Evolutionary conservation across 2,888 invertebrate genomes (phyloP).

Genomic region (Lochmaea capreae): DNA sequence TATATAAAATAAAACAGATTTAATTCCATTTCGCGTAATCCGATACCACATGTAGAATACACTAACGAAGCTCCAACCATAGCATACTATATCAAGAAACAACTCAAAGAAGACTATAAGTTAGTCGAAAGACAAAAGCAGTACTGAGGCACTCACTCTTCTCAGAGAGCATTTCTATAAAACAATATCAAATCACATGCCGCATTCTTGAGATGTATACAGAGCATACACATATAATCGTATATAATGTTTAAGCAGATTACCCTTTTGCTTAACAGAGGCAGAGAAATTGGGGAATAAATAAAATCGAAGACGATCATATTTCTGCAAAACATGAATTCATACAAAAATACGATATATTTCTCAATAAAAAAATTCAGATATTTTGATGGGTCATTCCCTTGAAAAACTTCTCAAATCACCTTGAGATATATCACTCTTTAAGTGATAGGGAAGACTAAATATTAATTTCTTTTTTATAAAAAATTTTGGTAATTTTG

Average conservation of each 20-base stretch:
- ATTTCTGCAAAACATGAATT: too few relatives aligned
- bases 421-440: too few relatives aligned
- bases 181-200: conserved; percentile 47
- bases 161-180: conserved; percentile 39
- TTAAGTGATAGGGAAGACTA: too few relatives aligned
- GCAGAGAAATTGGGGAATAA: neutral
- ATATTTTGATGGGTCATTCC: too few relatives aligned
- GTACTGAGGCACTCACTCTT: conserved; percentile 32
- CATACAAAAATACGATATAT: too few relatives aligned
- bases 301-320: neutral
- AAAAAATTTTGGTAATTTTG: too few relatives aligned
- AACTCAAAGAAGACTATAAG: conserved; percentile 44
- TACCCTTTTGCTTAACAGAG: conserved; percentile 22
- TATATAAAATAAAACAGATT: conserved; percentile 3
- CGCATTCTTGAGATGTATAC: conserved; percentile 42
- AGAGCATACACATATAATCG: conserved; percentile 24
- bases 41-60: conserved; percentile 10
- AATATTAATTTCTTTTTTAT: too few relatives aligned
- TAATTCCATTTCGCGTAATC: neutral
- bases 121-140: conserved; percentile 42
- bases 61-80: conserved; percentile 32
- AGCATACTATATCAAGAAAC: conserved; percentile 36
- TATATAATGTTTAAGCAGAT: conserved; percentile 8
- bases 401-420: too few relatives aligned
- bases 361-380: too few relatives aligned